Conservation (phyloP, 2,797 vertebrate species). For the Pipistrellus pipistrellus region DNA sequence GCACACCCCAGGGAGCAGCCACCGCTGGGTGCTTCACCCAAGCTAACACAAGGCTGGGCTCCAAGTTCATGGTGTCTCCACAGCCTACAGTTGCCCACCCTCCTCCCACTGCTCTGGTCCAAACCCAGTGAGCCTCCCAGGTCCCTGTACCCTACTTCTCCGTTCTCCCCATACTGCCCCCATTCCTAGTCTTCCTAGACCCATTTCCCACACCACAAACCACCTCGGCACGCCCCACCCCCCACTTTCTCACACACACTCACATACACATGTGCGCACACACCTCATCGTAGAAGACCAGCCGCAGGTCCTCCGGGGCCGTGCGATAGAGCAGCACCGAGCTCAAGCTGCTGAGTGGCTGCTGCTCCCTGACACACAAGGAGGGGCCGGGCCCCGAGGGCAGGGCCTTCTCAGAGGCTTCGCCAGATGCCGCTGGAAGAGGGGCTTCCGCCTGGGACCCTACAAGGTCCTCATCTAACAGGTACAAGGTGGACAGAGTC, state of each 20-base stretch:
- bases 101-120: neutral
- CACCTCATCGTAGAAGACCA: constrained; percentile 97
- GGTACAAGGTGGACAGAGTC: constrained; percentile 93
- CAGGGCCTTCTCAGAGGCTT: constrained; percentile 54
- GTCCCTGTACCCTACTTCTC: neutral
- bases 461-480: constrained; percentile 92
- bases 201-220: neutral
- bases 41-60: neutral
- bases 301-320: constrained; percentile 90
- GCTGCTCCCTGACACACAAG: constrained; percentile 89
- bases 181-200: neutral
- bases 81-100: neutral
- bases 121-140: neutral
- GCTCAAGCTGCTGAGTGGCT: constrained; percentile 95
- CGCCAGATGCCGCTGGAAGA: constrained; percentile 46
- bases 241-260: neutral
- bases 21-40: neutral
- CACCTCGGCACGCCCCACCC: no score
- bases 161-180: no score
- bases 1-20: neutral
- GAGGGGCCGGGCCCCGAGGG: constrained; percentile 77
- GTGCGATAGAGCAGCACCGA: constrained; percentile 92
- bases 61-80: neutral
- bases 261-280: neutral
- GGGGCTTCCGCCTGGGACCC: constrained; percentile 77